Conservation (phyloP, 2,888 invertebrate species). For the Athetis lepigone region DNA sequence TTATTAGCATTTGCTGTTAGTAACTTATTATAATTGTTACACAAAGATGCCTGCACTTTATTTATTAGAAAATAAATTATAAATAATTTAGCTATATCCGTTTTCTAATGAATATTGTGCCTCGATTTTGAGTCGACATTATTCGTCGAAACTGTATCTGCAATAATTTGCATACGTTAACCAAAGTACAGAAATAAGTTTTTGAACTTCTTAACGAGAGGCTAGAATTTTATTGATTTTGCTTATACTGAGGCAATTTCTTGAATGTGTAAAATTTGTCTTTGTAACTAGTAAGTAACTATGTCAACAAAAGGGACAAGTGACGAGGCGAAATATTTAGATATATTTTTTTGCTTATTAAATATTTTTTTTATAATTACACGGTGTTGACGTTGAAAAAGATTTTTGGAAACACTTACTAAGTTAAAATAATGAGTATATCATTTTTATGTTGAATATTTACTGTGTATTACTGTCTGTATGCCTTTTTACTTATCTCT, state of each 20-base stretch:
- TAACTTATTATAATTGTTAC: conserved; percentile 22
- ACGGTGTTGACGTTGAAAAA: background rate
- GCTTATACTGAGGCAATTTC: background rate
- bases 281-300: no score
- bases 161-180: background rate
- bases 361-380: background rate
- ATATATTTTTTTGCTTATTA: no score
- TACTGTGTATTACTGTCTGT: background rate
- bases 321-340: background rate
- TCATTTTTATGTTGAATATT: background rate
- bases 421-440: background rate
- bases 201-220: background rate
- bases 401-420: background rate
- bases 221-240: background rate
- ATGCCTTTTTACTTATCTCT: background rate
- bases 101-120: background rate
- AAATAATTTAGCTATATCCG: background rate
- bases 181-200: background rate
- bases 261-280: background rate
- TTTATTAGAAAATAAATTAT: conserved; percentile 15
- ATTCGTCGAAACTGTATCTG: background rate
- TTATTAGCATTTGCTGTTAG: conserved; percentile 21
- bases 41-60: conserved; percentile 14
- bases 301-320: conserved; percentile 2
- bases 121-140: background rate